These are phyloP conservation scores for Puntigrus tetrazona DNA, from an alignment of 2,113 vertebrate species.

Conservation along the genomic window DNA sequence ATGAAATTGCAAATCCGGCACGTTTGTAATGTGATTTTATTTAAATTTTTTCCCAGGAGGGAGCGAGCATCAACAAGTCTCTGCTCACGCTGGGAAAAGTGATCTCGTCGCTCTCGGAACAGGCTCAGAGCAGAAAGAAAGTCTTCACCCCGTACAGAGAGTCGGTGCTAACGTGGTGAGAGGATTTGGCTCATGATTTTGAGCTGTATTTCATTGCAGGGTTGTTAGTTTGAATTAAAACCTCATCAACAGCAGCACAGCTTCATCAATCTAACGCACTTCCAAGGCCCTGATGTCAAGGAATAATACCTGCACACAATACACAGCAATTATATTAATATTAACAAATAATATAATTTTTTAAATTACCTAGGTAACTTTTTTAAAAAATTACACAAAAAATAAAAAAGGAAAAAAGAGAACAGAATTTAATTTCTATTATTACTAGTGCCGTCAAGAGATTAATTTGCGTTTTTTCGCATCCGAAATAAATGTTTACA, in stretches of 20 bases:
- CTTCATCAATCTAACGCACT: neutral
- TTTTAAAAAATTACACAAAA: too few species aligned
- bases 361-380: too few species aligned
- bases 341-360: neutral
- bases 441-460: too few species aligned
- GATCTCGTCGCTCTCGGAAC: slow-evolving; percentile 92
- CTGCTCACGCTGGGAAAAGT: slow-evolving; percentile 93
- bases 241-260: neutral
- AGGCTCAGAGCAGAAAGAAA: slow-evolving; percentile 77
- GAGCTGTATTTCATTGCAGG: neutral
- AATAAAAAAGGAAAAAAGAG: too few species aligned
- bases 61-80: slow-evolving; percentile 95
- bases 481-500: too few species aligned
- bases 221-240: neutral
- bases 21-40: neutral
- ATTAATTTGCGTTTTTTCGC: too few species aligned
- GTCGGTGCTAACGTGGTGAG: slow-evolving; percentile 93
- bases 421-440: too few species aligned
- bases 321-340: neutral
- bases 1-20: neutral
- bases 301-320: neutral
- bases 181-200: neutral
- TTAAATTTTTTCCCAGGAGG: slow-evolving; percentile 81
- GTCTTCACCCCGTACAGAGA: slow-evolving; percentile 92
- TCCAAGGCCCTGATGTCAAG: neutral